Conservation (phyloP, 2,888 invertebrate species). For the Dryococelus australis region DNA sequence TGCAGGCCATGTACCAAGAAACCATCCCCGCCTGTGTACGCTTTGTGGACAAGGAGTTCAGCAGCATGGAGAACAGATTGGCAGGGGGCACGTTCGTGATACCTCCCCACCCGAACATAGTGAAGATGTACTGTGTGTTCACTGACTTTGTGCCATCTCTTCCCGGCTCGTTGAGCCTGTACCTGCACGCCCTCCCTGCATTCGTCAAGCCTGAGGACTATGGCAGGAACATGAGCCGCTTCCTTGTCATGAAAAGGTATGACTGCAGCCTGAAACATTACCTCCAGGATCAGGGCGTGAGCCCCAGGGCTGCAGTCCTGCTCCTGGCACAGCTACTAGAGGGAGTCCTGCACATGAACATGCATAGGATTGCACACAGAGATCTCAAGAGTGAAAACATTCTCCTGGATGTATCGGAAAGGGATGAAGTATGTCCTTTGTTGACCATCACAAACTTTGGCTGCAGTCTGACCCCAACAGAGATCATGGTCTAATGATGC, state of each 20-base stretch:
- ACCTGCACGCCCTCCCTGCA: constrained; percentile 82
- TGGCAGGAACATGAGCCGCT: constrained; percentile 86
- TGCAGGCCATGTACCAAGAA: constrained; percentile 82
- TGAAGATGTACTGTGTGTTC: constrained; percentile 82
- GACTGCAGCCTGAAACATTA: constrained; percentile 69
- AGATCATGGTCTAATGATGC: constrained; percentile 66
- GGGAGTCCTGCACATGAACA: constrained; percentile 76
- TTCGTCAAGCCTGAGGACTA: constrained; percentile 77
- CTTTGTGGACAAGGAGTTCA: constrained; percentile 58
- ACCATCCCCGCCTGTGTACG: constrained; percentile 72
- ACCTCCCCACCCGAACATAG: constrained; percentile 84
- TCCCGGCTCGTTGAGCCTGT: constrained; percentile 69
- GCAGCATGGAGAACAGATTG: constrained; percentile 67
- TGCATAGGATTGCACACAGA: constrained; percentile 75
- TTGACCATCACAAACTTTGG: constrained; percentile 89
- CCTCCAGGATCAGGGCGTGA: constrained; percentile 59
- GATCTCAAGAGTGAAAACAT: constrained; percentile 87
- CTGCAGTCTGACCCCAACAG: constrained; percentile 80
- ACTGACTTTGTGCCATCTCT: constrained; percentile 78
- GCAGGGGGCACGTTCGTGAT: constrained; percentile 64
- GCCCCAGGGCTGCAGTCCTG: constrained; percentile 67
- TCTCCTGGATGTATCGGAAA: constrained; percentile 70
- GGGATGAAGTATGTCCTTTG: constrained; percentile 68
- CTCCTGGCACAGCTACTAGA: constrained; percentile 81
- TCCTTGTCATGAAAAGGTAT: constrained; percentile 85